A percentile compares a stretch with the other conserved stretches of the same genome.
These are phyloP conservation scores for Cyclura pinguis DNA, from an alignment of 2,797 vertebrate species.

Conservation along the genomic window DNA sequence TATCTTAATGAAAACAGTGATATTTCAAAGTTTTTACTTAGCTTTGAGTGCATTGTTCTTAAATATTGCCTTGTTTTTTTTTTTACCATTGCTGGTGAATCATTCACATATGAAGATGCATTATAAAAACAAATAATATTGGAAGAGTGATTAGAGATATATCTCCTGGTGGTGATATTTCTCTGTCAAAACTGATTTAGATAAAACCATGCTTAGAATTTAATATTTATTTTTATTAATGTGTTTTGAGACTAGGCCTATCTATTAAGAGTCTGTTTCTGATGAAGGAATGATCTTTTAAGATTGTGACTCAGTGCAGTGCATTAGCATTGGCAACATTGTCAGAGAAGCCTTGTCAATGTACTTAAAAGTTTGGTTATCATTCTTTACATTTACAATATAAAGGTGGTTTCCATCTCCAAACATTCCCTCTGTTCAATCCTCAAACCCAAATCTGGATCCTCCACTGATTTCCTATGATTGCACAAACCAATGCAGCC, in stretches of 20 bases:
- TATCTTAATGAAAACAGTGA: neutral
- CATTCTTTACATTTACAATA: constrained; percentile 12
- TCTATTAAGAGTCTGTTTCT: neutral
- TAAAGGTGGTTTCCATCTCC: constrained; percentile 59
- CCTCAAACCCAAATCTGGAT: constrained; percentile 53
- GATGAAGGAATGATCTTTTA: neutral
- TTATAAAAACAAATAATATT: neutral
- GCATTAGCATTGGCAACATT: neutral
- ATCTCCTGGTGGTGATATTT: neutral
- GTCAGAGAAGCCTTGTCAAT: neutral
- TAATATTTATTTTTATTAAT: neutral
- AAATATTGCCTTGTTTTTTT: neutral
- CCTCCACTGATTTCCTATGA: constrained; percentile 71
- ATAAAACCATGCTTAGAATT: neutral
- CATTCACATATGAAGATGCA: neutral
- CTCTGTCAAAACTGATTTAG: neutral
- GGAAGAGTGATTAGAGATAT: neutral
- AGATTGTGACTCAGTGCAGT: neutral
- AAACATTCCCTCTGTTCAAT: constrained; percentile 33
- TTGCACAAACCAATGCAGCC: constrained; percentile 80
- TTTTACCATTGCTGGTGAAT: neutral
- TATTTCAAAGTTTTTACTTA: neutral
- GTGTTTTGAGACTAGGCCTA: neutral
- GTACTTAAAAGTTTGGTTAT: neutral
- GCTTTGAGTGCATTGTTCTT: neutral